phyloP scores from a whole-genome alignment of 2,113 vertebrate genomes.

The Rhadina sibilatrix region DNA sequence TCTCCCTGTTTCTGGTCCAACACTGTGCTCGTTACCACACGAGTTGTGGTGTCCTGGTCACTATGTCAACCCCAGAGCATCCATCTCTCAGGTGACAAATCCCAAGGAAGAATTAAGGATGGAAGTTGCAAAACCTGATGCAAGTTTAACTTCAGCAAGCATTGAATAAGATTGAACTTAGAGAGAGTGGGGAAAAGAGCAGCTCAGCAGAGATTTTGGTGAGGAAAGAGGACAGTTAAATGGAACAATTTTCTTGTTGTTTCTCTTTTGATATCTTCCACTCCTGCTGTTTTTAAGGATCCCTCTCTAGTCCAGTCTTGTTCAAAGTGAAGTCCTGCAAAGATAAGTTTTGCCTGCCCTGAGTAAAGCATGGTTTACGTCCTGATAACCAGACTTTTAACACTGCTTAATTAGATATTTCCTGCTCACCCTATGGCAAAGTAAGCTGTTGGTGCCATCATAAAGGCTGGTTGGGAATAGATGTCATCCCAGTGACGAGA shows the following conservation, averaged over 20 bases:
- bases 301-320: not conserved
- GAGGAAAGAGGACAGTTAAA: not conserved
- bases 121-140: not conserved
- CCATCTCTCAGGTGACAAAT: not conserved
- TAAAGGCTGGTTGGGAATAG: not conserved
- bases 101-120: not conserved
- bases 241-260: not conserved
- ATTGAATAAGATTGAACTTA: not conserved
- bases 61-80: not conserved
- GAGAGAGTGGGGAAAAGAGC: not conserved
- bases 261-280: not conserved
- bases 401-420: not conserved
- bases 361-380: not conserved
- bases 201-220: not conserved
- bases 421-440: not conserved
- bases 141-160: not conserved
- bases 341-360: not conserved
- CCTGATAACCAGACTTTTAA: not conserved
- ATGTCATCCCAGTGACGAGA: not conserved
- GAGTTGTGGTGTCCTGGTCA: not conserved
- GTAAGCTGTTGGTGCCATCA: not conserved
- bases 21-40: rapidly evolving
- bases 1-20: not conserved
- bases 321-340: not conserved
- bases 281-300: not conserved